A percentile compares a stretch with the other conserved stretches of the same genome.
Conservation (phyloP, 2,113 vertebrate genomes). For the Melanocharis versteri region DNA sequence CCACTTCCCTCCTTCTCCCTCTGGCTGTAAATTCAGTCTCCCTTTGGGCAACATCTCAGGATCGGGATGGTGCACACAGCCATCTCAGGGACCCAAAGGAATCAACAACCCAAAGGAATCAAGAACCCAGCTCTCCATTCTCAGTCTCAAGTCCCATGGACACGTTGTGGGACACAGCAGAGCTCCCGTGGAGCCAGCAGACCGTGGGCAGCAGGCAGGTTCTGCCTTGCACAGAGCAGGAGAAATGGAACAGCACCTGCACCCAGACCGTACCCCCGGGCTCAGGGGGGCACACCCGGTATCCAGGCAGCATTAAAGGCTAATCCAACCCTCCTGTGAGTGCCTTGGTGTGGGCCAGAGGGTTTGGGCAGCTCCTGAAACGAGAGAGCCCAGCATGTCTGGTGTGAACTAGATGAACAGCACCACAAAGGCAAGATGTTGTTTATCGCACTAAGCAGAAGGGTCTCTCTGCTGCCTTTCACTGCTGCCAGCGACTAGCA, state of each 20-base stretch:
- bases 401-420: background rate
- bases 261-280: rapidly evolving
- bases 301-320: rapidly evolving
- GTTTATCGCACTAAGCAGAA: background rate
- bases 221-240: background rate
- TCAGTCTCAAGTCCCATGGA: rapidly evolving
- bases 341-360: background rate
- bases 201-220: rapidly evolving
- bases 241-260: rapidly evolving
- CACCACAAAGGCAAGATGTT: background rate
- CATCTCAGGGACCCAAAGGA: background rate
- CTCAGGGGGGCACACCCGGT: rapidly evolving
- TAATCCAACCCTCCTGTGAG: background rate
- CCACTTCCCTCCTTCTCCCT: background rate
- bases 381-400: background rate
- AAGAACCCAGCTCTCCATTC: background rate
- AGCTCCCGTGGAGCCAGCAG: background rate
- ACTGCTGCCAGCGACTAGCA: background rate
- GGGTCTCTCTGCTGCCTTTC: background rate
- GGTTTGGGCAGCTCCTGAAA: background rate
- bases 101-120: background rate
- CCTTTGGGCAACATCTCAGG: rapidly evolving
- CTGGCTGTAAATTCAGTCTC: background rate
- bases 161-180: background rate
- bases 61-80: rapidly evolving